Evolutionary conservation across 2,113 vertebrate genomes (phyloP), one percentile per base, ranked within the genome.

Genomic region (Sphyrna mokarran): DNA sequence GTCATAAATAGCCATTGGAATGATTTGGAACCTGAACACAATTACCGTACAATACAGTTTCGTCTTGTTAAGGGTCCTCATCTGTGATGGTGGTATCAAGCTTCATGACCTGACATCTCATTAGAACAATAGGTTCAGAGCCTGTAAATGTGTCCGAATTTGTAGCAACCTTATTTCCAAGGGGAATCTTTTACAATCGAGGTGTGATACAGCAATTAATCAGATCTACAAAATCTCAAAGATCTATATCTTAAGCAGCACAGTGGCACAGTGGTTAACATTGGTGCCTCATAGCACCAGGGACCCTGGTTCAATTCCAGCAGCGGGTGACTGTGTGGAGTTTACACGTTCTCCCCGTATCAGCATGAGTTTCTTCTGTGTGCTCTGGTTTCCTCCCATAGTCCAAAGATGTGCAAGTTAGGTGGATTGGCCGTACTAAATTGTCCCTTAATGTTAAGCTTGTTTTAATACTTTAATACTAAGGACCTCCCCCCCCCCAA

Each of bases 81-180:
- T 68, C 93, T 94, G 93, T 94, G 96, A 96, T 96, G 96, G 96
- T 63, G 96, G 96, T 97, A 97, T 97, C 97, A 96, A 98, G 97
- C 97, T 97, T 97, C 96, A 97, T 96, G 96, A 97, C 96, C 97
- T 96, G 96, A 96, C 97, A 96, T 96, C 97, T 98, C 97, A 97
- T 97, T 98, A 98, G 97, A 97, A 97, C 97, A 96, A 97, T 70
- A 94, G 37, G 66, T 96, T 97, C 96, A 95, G 63, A 96, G 96
- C 96, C 96, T 97, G 96, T 96, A 97, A 97, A 97, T 66, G 96
- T 96, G 96, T 96, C 97, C 97, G 97, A 97, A 98, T 97, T 97
- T 97, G 96, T 97, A 96, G 96, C 96, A 97, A 96, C 96, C 97
- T 96, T 97, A 96, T 97, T 96, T 97, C 97, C 96, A 96, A 37